These are phyloP conservation scores for Oncorhynchus nerka DNA, from an alignment of 2,113 vertebrate species.

Conservation along the genomic window DNA sequence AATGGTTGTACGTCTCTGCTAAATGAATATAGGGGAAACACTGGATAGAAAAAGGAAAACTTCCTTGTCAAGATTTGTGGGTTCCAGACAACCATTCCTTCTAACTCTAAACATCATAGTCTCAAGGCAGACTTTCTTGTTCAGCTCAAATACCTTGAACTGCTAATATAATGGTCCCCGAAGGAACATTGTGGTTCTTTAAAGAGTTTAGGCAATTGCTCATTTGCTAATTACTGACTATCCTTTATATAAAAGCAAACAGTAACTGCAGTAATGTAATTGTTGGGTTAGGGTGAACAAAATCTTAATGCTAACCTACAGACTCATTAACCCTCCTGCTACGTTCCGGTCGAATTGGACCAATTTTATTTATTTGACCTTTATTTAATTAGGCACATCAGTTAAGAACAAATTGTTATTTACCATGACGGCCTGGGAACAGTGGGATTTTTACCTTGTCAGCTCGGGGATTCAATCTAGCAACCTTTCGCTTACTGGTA, in stretches of 20 bases:
- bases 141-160: not conserved
- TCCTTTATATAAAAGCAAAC: conserved; percentile 44
- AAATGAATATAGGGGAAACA: too few species aligned
- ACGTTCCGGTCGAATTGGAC: too few species aligned
- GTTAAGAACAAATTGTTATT: too few species aligned
- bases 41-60: too few species aligned
- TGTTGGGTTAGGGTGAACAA: conserved; percentile 31
- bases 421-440: too few species aligned
- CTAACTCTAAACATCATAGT: not conserved
- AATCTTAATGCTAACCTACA: conserved; percentile 22
- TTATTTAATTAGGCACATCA: too few species aligned
- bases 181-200: conserved; percentile 1
- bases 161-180: not conserved
- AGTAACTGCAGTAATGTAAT: conserved; percentile 38
- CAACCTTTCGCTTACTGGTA: too few species aligned
- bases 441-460: too few species aligned
- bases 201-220: conserved; percentile 7
- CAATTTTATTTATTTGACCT: too few species aligned
- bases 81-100: not conserved
- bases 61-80: too few species aligned
- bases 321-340: conserved; percentile 14
- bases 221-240: conserved; percentile 53
- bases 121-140: not conserved
- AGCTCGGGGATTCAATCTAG: too few species aligned
- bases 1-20: too few species aligned